Evolutionary conservation across 1,140 invertebrate genomes (phyloP), one percentile per base, ranked within the genome.

Genomic region (Oreohelix idahoensis): DNA sequence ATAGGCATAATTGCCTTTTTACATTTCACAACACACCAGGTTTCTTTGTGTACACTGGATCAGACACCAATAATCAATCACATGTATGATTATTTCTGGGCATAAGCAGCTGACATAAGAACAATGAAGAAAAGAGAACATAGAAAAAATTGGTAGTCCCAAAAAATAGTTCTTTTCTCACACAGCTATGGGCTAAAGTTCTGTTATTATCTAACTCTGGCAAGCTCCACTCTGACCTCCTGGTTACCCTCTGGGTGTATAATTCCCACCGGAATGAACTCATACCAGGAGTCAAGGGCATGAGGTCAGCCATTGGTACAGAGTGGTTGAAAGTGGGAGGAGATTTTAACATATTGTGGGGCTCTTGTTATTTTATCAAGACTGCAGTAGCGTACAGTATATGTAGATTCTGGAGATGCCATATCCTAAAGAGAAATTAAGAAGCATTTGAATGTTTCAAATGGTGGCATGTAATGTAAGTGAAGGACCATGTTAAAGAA

Each of bases 241-340:
- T 96, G 94, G 13, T 95, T 94, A 17, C 96, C 96, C 95, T 94
- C n/a, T n/a, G n/a, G 96, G 0, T 96, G 95, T 23, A 97, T n/a
- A n/a, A n/a, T 95, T 93, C 97, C 97, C 0, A 99, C 98, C 0
- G n/a, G n/a, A n/a, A 96, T 95, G 93, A 99, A 99, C 92, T 99
- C 98, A 90, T 99, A 99, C 42, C 36, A 15, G 29, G n/a, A n/a
- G 84, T 84, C 51, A 77, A 49, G 38, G 77, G 83, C 13, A 39
- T 13, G 20, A 84, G 66, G 39, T 84, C 83, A 45, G 66, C 74
- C 38, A 83, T 23, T n/a, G n/a, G 38, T 84, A 79, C 0, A 84
- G 66, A 23, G 79, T 42, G n/a, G 84, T 63, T n/a, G n/a, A n/a
- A 45, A 84, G 78, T 29, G 75, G 49, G 32, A 36, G 15, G 49